These are phyloP conservation scores for Castor canadensis DNA, from an alignment of 2,113 vertebrate species.

Conservation along the genomic window DNA sequence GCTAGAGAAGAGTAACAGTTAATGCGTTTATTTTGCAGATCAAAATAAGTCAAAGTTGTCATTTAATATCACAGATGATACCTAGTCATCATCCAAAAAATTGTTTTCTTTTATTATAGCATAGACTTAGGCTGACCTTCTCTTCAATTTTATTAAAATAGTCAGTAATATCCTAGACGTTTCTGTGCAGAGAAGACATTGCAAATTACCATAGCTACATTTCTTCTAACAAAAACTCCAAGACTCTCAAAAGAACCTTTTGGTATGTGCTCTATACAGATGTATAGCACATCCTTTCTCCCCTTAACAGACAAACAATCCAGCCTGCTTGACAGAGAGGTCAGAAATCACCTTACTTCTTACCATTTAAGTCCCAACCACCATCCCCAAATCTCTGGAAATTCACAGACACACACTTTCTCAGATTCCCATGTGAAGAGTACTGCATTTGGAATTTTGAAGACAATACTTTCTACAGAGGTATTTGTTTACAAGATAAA, in stretches of 20 bases:
- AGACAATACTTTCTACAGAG: neutral
- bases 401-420: neutral
- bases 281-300: no score
- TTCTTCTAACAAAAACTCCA: neutral
- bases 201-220: neutral
- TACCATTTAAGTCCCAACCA: fast-evolving
- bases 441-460: neutral
- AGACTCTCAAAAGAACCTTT: neutral
- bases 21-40: neutral
- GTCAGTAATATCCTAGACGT: neutral
- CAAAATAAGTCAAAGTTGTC: conserved; percentile 22
- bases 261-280: neutral
- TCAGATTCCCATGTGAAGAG: neutral
- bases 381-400: neutral
- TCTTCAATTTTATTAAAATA: conserved; percentile 10
- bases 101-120: neutral
- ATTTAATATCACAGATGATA: neutral
- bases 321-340: neutral
- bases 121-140: neutral
- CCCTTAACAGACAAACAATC: neutral
- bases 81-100: neutral
- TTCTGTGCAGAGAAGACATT: conserved; percentile 18
- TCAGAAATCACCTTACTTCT: neutral
- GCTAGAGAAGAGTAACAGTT: neutral
- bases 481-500: neutral